A percentile compares a stretch with the other conserved stretches of the same genome.
Conservation (phyloP, 2,113 vertebrate genomes). For the Taxidea taxus region DNA sequence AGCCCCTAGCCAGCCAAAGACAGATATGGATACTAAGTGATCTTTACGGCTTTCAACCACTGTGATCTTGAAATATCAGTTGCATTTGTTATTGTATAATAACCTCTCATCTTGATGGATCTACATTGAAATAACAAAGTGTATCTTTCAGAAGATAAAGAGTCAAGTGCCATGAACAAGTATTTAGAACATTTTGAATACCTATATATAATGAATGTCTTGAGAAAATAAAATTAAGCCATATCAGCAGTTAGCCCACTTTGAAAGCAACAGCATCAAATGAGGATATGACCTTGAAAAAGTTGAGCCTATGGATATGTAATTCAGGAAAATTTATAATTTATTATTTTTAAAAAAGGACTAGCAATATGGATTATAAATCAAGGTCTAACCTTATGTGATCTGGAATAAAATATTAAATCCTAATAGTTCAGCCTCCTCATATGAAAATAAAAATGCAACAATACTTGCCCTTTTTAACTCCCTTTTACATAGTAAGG, state of each 20-base stretch:
- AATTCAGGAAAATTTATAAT: constrained; percentile 44
- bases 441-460: constrained; percentile 29
- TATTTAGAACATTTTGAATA: neutral
- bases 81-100: neutral
- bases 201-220: neutral
- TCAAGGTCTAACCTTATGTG: constrained; percentile 23
- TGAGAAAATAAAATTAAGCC: neutral
- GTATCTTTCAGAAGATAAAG: neutral
- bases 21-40: neutral
- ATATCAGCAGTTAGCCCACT: neutral
- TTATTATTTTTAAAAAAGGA: constrained; percentile 32
- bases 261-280: neutral
- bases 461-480: neutral
- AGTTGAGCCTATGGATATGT: neutral
- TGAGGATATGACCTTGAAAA: constrained; percentile 37
- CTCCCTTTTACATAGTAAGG: neutral
- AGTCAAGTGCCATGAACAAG: neutral
- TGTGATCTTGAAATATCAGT: neutral
- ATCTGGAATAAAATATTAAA: constrained; percentile 61
- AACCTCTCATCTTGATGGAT: neutral
- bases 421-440: neutral
- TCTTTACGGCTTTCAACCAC: neutral
- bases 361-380: constrained; percentile 35
- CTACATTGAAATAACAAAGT: neutral
- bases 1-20: neutral